Evolutionary conservation across 2,888 invertebrate genomes (phyloP), one percentile per base, ranked within the genome.

Genomic region (Polyommatus iphigenia): DNA sequence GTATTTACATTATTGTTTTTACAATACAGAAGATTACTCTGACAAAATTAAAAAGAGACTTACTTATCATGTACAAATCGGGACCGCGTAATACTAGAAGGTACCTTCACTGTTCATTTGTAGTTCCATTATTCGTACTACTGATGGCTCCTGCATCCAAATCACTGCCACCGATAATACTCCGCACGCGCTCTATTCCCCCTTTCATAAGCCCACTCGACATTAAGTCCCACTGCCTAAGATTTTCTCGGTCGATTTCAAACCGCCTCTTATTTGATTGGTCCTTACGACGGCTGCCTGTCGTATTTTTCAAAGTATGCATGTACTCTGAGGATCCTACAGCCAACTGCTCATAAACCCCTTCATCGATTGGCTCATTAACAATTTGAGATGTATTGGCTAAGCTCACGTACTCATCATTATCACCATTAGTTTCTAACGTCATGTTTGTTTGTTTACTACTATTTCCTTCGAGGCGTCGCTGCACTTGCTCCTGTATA

Each of bases 221-320:
- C 96, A 98, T 95, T 85, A 97, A 95, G 92, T 98, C 98, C 98
- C 98, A 98, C 87, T 98, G 98, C 77, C 98, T 95, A 83, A 98
- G 95, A 83, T 97, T 97, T 92, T 98, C 98, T 84, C 98, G 96
- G 92, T 98, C 98, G 85, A 97, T 96, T 89, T 96, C 96, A 84
- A 95, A 94, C 77, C 94, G 95, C 90, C 84, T 95, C 84, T 86
- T 90, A 80, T 84, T 87, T 78, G 80, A 88, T 75, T 81, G 82
- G 76, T 81, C 80, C 76, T 57, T 78, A 32, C 77, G 79, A 72
- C 81, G 81, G 57, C 82, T 82, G 71, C 81, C 83, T 78, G 78
- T 32, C 13, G 59, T 72, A 7, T 78, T 78, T 32, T 80, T 79
- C 41, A 78, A 59, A 32, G 76, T 75, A 36, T 79, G 77, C 0